A percentile compares a stretch with the other conserved stretches of the same genome.
phyloP scores from a whole-genome alignment of 2,888 invertebrate genomes.

The Pseudoips prasinana region DNA sequence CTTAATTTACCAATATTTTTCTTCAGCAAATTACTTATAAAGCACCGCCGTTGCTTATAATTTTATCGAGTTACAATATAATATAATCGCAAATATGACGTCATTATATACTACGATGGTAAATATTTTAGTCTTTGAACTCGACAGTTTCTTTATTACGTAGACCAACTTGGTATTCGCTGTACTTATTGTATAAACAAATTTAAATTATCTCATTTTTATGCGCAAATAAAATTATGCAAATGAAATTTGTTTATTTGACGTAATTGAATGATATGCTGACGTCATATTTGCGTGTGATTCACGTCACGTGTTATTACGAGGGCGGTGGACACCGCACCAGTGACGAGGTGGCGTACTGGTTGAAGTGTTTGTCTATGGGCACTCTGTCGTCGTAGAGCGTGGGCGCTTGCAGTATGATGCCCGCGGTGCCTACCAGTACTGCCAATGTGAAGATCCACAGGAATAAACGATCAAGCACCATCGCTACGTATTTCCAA shows the following conservation, averaged over 20 bases:
- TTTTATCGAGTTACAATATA: constrained; percentile 26
- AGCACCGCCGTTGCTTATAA: constrained; percentile 29
- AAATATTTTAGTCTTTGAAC: no score
- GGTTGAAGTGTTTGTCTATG: constrained; percentile 93
- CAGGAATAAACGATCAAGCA: constrained; percentile 96
- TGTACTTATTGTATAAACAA: no score
- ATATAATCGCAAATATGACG: constrained; percentile 19
- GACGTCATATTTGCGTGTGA: constrained; percentile 15
- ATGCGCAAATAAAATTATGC: no score
- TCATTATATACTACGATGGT: constrained; percentile 6
- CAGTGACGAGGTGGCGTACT: constrained; percentile 90
- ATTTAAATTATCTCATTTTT: no score
- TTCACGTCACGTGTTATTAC: constrained; percentile 38
- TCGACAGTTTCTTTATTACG: no score
- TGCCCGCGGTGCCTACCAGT: constrained; percentile 95
- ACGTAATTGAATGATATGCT: no score
- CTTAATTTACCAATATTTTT: constrained; percentile 9
- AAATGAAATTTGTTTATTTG: no score
- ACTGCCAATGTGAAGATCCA: constrained; percentile 99
- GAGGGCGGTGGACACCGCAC: constrained; percentile 89
- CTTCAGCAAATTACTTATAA: constrained; percentile 38
- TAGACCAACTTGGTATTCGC: no score
- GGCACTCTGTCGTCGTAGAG: constrained; percentile 95
- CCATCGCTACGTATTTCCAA: constrained; percentile 99
- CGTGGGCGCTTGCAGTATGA: constrained; percentile 97